phyloP scores from a whole-genome alignment of 37 sponge, comb jelly and placozoan species.

The Dysidea cf. avara region DNA sequence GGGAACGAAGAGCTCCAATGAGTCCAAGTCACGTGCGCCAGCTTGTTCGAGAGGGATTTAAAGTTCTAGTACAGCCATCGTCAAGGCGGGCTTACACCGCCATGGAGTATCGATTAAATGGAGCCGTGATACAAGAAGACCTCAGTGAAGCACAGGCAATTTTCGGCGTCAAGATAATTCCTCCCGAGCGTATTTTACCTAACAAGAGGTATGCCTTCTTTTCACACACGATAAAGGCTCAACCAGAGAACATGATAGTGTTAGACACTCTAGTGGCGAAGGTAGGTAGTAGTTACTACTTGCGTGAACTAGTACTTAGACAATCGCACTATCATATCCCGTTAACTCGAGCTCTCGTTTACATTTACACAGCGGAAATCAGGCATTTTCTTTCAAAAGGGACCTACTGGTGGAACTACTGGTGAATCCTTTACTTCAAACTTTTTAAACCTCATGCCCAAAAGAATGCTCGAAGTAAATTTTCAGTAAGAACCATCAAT shows the following conservation, averaged over 20 bases:
- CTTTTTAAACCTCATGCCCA: no score
- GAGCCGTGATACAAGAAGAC: slow-evolving; percentile 88
- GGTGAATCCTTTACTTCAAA: no score
- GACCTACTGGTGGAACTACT: no score
- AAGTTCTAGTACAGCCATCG: slow-evolving; percentile 94
- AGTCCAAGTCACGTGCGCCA: slow-evolving; percentile 85
- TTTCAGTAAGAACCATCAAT: no score
- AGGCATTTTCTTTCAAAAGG: no score
- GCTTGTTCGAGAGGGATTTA: slow-evolving; percentile 68
- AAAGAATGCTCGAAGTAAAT: no score
- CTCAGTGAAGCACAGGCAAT: slow-evolving; percentile 78
- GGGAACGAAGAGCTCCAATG: slow-evolving; percentile 97
- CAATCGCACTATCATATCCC: no score
- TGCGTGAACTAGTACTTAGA: no score
- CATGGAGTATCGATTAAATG: slow-evolving; percentile 87
- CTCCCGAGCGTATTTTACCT: slow-evolving; percentile 63
- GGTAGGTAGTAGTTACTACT: no score
- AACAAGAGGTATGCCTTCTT: slow-evolving; percentile 92
- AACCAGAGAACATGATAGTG: slow-evolving; percentile 90
- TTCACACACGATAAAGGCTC: slow-evolving; percentile 99
- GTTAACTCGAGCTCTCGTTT: no score
- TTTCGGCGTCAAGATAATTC: slow-evolving; percentile 75
- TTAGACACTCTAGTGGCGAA: slow-evolving; percentile 84
- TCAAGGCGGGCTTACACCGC: slow-evolving; percentile 80
- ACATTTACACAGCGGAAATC: no score